These are phyloP conservation scores for Merodon equestris DNA, from an alignment of 2,888 invertebrate species.

Conservation along the genomic window DNA sequence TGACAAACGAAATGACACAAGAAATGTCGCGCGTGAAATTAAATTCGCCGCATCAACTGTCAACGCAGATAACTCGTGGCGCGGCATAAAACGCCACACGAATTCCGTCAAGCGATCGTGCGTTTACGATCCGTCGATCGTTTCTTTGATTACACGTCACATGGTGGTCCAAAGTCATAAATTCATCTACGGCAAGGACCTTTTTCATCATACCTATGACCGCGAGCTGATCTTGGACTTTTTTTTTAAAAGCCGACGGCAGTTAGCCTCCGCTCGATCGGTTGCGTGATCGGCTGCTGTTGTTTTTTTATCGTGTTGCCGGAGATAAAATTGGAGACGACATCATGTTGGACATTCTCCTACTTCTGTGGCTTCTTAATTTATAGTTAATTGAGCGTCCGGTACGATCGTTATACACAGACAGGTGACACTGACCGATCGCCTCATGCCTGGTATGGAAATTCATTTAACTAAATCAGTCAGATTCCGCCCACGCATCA, in stretches of 20 bases:
- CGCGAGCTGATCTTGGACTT: slow-evolving; percentile 42
- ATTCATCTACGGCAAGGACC: slow-evolving; percentile 60
- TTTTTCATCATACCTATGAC: slow-evolving; percentile 26
- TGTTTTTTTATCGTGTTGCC: slow-evolving; percentile 60
- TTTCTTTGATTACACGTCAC: slow-evolving; percentile 61
- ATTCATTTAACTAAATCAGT: slow-evolving; percentile 37
- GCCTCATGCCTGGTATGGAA: slow-evolving; percentile 5
- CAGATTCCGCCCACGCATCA: slow-evolving; percentile 43
- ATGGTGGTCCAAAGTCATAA: slow-evolving; percentile 66
- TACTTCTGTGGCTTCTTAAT: slow-evolving; percentile 50
- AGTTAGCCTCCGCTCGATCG: slow-evolving; percentile 35
- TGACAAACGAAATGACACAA: slow-evolving; percentile 48
- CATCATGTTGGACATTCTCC: slow-evolving; percentile 61
- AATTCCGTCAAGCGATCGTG: slow-evolving; percentile 19
- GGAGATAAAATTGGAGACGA: slow-evolving; percentile 57
- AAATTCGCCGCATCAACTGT: slow-evolving; percentile 65
- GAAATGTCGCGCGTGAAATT: slow-evolving; percentile 67
- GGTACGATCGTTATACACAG: too few species aligned
- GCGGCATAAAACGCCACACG: slow-evolving; percentile 46
- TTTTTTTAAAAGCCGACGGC: slow-evolving; percentile 22
- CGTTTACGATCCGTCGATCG: background rate
- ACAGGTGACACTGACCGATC: slow-evolving; percentile 12
- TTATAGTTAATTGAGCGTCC: slow-evolving; percentile 59
- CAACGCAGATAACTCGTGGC: slow-evolving; percentile 25
- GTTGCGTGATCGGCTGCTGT: slow-evolving; percentile 60